Conservation (phyloP, 2,888 invertebrate genomes). For the Ommatoiulus sabulosus region DNA sequence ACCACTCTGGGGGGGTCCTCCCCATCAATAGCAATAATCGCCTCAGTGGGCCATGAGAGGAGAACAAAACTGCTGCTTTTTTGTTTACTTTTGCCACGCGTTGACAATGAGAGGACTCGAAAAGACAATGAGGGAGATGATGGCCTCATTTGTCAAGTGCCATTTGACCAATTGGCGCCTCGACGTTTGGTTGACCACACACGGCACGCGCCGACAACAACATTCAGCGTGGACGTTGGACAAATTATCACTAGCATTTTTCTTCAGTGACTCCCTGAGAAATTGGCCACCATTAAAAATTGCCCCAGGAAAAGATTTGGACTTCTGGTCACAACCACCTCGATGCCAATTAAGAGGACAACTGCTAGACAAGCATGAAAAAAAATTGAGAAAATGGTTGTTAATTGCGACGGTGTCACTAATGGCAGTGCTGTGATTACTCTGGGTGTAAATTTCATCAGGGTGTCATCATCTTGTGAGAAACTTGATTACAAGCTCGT, state of each 20-base stretch:
- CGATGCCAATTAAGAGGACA: neutral
- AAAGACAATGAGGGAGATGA: neutral
- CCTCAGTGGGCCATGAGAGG: neutral
- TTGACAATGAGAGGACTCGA: neutral
- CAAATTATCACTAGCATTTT: neutral
- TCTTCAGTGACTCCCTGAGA: neutral
- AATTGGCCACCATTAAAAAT: neutral
- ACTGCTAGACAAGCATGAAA: neutral
- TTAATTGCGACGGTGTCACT: too few relatives aligned
- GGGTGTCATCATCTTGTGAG: too few relatives aligned
- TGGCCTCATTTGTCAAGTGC: conserved; percentile 12
- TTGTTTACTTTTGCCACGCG: neutral
- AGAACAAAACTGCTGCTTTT: neutral
- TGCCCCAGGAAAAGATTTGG: neutral
- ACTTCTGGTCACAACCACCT: neutral
- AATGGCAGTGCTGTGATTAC: too few relatives aligned
- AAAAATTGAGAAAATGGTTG: too few relatives aligned
- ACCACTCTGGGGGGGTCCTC: neutral
- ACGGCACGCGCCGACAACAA: neutral
- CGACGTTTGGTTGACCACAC: neutral
- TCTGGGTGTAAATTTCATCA: too few relatives aligned
- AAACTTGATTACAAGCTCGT: too few relatives aligned
- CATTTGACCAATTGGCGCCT: neutral
- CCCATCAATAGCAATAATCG: neutral
- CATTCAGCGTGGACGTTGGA: neutral